Conservation (phyloP, 2,888 invertebrate genomes). For the Xiphydria camelus region DNA sequence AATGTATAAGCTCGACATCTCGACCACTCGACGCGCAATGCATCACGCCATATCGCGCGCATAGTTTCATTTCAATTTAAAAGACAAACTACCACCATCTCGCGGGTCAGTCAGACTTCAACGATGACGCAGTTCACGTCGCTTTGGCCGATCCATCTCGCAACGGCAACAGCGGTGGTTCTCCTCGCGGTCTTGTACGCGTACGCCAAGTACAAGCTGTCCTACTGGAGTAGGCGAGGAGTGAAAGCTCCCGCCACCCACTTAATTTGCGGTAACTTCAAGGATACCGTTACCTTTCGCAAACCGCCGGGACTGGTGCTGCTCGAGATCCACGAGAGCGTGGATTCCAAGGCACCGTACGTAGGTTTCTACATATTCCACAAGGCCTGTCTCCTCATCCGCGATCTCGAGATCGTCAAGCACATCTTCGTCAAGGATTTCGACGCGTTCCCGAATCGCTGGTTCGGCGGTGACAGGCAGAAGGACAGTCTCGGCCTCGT, state of each 20-base stretch:
- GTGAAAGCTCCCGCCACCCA: conserved; percentile 33
- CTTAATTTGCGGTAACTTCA: conserved; percentile 41
- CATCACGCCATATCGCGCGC: no score
- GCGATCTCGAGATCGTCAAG: conserved; percentile 58
- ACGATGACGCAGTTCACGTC: conserved; percentile 5
- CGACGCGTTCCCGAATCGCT: conserved; percentile 56
- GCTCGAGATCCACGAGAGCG: conserved; percentile 37
- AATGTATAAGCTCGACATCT: no score
- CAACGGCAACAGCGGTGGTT: not conserved
- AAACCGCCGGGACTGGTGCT: conserved; percentile 35
- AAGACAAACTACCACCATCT: no score
- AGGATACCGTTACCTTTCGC: conserved; percentile 31
- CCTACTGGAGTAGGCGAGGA: conserved; percentile 39
- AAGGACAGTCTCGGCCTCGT: conserved; percentile 50
- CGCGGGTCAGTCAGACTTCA: not conserved
- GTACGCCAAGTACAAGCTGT: conserved; percentile 37
- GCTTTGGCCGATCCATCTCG: not conserved
- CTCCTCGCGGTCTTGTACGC: conserved; percentile 20
- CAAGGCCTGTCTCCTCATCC: conserved; percentile 56
- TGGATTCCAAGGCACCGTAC: conserved; percentile 38
- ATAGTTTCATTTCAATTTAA: no score
- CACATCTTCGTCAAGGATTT: conserved; percentile 59
- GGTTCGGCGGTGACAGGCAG: conserved; percentile 46
- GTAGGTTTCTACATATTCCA: conserved; percentile 60
- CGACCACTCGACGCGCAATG: no score